Conservation (phyloP, 2,888 invertebrate genomes). For the Papilio elwesi region DNA sequence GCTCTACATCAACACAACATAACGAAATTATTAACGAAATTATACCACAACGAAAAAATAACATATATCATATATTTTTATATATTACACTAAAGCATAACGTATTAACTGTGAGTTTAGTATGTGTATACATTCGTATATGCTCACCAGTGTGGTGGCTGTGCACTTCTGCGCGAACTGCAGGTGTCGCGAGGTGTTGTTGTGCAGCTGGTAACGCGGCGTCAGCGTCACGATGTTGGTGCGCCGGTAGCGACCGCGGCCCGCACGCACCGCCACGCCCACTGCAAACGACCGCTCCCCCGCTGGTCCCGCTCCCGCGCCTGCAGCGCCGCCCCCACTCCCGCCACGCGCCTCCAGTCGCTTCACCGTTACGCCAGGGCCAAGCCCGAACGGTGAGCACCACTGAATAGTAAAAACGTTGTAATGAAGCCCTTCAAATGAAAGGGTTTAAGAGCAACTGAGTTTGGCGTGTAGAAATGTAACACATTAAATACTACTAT, state of each 20-base stretch:
- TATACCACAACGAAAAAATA: too few relatives aligned
- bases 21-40: too few relatives aligned
- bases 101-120: too few relatives aligned
- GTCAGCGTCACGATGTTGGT: constrained; percentile 97
- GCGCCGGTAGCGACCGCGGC: constrained; percentile 94
- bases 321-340: constrained; percentile 74
- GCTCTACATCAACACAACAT: constrained; percentile 66
- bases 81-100: too few relatives aligned
- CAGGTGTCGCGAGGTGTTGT: constrained; percentile 90
- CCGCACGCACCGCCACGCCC: constrained; percentile 94
- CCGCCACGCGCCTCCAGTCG: constrained; percentile 76
- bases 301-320: constrained; percentile 62
- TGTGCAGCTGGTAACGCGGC: constrained; percentile 96
- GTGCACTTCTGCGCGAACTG: constrained; percentile 96
- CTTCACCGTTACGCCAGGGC: constrained; percentile 90
- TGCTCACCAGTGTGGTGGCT: constrained; percentile 87
- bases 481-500: too few relatives aligned
- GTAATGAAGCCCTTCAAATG: too few relatives aligned
- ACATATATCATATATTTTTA: background rate
- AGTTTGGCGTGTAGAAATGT: too few relatives aligned
- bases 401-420: constrained; percentile 80
- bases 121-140: too few relatives aligned
- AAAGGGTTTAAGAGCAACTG: too few relatives aligned
- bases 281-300: constrained; percentile 89
- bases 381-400: constrained; percentile 94